Percentiles rank a stretch among this genome's conserved stretches.
Evolutionary conservation across 2,113 vertebrate genomes (phyloP).

Genomic region (Illadopsis cleaveri): DNA sequence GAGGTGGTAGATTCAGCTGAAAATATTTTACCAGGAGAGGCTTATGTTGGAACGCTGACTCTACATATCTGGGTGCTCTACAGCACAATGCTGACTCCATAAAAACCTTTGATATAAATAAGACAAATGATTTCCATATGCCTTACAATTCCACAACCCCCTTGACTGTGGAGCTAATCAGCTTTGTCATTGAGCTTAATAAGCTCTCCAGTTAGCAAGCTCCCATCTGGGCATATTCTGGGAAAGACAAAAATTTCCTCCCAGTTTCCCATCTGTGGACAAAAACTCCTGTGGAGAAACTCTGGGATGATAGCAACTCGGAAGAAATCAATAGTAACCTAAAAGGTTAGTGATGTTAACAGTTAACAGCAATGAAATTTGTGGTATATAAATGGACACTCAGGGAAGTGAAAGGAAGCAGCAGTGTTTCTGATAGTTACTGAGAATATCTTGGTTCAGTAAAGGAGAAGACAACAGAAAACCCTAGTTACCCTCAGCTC

Average conservation of each 20-base stretch:
- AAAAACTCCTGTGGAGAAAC: not conserved
- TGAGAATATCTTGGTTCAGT: not conserved
- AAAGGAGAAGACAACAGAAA: not conserved
- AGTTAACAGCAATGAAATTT: not conserved
- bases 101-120: conserved; percentile 15
- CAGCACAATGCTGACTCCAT: not conserved
- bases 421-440: not conserved
- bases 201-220: not conserved
- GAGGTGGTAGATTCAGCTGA: not conserved
- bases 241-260: not conserved
- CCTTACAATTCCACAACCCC: not conserved
- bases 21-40: not conserved
- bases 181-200: not conserved
- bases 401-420: not conserved
- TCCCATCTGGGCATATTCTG: not conserved
- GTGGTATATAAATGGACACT: not conserved
- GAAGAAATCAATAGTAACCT: not conserved
- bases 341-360: not conserved
- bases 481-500: not conserved
- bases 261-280: not conserved
- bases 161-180: not conserved
- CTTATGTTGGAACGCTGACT: not conserved
- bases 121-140: conserved; percentile 24
- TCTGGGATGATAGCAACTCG: not conserved
- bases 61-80: not conserved